Percentiles rank a stretch among this genome's conserved stretches.
These are phyloP conservation scores for Idaea dimidiata DNA, from an alignment of 2,888 invertebrate species.

Conservation along the genomic window DNA sequence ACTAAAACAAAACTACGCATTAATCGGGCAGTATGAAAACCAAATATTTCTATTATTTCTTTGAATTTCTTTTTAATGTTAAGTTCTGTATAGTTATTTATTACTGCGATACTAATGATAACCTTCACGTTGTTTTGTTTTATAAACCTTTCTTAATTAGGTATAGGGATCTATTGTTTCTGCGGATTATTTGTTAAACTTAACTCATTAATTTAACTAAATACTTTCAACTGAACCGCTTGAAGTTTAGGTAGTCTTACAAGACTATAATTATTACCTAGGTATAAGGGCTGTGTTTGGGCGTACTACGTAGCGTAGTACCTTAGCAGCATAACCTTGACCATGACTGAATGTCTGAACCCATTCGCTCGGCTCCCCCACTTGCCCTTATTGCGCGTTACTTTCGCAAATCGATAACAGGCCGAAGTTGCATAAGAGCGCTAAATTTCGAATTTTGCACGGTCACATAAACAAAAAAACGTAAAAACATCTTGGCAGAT, in stretches of 20 bases:
- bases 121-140: background rate
- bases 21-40: slow-evolving; percentile 37
- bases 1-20: slow-evolving; percentile 71
- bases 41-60: slow-evolving; percentile 28
- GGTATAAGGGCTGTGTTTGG: background rate
- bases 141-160: background rate
- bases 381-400: slow-evolving; percentile 37
- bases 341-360: slow-evolving; percentile 56
- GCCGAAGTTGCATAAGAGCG: slow-evolving; percentile 7
- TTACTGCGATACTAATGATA: background rate
- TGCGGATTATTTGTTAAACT: background rate
- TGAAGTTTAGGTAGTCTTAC: no score
- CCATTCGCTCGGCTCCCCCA: slow-evolving; percentile 36
- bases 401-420: slow-evolving; percentile 55
- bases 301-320: slow-evolving; percentile 53
- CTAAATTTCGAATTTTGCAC: slow-evolving; percentile 1
- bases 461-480: background rate
- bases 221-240: no score
- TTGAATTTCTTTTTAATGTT: slow-evolving; percentile 25
- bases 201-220: no score
- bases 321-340: slow-evolving; percentile 59
- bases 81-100: slow-evolving; percentile 11
- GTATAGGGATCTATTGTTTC: background rate
- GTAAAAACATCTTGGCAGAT: background rate
- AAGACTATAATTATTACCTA: no score